Percentiles rank a stretch among this genome's conserved stretches.
These are phyloP conservation scores for Syngnathoides biaculeatus DNA, from an alignment of 2,113 vertebrate genomes.

Conservation along the genomic window DNA sequence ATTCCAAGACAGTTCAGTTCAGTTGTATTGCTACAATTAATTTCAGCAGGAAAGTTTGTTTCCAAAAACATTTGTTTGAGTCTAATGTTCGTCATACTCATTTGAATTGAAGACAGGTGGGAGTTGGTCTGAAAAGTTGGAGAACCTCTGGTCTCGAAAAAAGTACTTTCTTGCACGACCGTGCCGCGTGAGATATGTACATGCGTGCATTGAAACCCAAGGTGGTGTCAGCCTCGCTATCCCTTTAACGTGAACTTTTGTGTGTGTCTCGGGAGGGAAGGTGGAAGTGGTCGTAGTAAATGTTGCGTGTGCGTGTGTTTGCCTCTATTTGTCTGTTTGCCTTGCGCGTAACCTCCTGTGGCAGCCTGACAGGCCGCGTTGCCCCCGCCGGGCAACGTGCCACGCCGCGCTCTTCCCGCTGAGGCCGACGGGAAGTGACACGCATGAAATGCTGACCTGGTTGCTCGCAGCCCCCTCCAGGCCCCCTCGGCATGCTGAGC, in stretches of 20 bases:
- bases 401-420: conserved; percentile 46
- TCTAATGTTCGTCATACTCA: background rate
- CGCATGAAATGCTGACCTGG: conserved; percentile 71
- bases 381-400: conserved; percentile 52
- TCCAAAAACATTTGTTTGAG: background rate
- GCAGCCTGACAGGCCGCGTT: conserved; percentile 58
- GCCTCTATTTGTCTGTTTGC: conserved; percentile 39
- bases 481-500: conserved; percentile 60
- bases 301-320: conserved; percentile 6
- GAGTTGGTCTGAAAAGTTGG: background rate
- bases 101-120: background rate
- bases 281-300: background rate
- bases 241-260: conserved; percentile 28
- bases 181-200: background rate
- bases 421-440: conserved; percentile 68
- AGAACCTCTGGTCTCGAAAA: background rate
- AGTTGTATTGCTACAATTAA: too few relatives aligned
- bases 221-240: conserved; percentile 22
- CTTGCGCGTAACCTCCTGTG: conserved; percentile 57
- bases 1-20: too few relatives aligned
- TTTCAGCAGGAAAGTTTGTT: background rate
- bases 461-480: conserved; percentile 46
- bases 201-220: conserved; percentile 9
- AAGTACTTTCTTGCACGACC: conserved; percentile 1
- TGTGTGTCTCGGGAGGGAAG: too few relatives aligned